Evolutionary conservation across 2,888 invertebrate genomes (phyloP).

Genomic region (Pandemis cinnamomeana): DNA sequence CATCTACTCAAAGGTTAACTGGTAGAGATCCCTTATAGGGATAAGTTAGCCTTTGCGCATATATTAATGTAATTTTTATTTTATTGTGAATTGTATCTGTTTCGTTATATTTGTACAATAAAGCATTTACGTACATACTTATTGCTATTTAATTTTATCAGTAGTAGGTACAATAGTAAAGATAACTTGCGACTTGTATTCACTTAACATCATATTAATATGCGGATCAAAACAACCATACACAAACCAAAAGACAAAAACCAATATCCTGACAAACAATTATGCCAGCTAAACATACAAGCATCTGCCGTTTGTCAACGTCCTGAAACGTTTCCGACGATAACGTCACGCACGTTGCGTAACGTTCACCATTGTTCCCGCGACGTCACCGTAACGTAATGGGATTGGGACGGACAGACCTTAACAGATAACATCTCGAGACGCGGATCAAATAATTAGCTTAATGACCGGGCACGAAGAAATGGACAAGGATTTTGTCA

Average conservation of each 20-base stretch:
- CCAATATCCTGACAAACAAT: conserved; percentile 4
- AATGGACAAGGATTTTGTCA: conserved; percentile 34
- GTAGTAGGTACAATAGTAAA: too few species aligned
- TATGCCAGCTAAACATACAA: conserved; percentile 15
- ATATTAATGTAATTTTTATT: too few species aligned
- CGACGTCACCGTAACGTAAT: conserved; percentile 29
- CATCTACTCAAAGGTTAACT: too few species aligned
- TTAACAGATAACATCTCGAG: conserved; percentile 35
- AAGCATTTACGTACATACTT: too few species aligned
- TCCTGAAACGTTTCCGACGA: conserved; percentile 17
- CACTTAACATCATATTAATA: not conserved
- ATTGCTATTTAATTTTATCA: too few species aligned
- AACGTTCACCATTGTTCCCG: conserved; percentile 20
- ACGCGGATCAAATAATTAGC: conserved; percentile 39
- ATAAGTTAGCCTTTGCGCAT: too few species aligned
- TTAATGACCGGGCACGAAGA: conserved; percentile 37
- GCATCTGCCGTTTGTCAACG: conserved; percentile 28
- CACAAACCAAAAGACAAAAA: not conserved
- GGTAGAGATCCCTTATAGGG: too few species aligned
- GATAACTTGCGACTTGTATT: too few species aligned
- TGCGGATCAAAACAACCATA: not conserved
- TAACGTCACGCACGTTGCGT: conserved; percentile 20
- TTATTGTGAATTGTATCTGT: too few species aligned
- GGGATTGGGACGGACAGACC: conserved; percentile 28
- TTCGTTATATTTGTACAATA: too few species aligned